These are phyloP conservation scores for Ecliptopera silaceata DNA, from an alignment of 2,888 invertebrate species.

Conservation along the genomic window DNA sequence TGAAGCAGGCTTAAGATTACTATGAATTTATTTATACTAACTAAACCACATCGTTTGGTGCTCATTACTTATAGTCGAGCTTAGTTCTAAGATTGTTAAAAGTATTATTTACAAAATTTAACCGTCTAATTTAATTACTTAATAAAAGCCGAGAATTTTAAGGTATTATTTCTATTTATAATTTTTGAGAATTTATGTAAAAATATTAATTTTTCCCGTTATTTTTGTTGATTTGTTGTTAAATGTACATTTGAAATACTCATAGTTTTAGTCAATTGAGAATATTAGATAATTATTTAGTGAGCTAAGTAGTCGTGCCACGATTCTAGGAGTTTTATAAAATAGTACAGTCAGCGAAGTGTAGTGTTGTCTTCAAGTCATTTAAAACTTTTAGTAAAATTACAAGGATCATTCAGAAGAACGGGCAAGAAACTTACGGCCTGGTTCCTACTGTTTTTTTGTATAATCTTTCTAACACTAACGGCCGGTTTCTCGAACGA, in stretches of 20 bases:
- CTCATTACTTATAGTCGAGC: slow-evolving; percentile 25
- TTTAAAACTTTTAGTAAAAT: too few relatives aligned
- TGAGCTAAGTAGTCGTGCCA: slow-evolving; percentile 8
- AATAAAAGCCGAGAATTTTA: not conserved
- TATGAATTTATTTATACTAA: not conserved
- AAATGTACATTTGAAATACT: slow-evolving; percentile 22
- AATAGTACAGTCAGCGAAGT: slow-evolving; percentile 7
- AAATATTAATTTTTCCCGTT: not conserved
- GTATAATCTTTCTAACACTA: too few relatives aligned
- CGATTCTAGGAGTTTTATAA: not conserved
- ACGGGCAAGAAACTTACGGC: too few relatives aligned
- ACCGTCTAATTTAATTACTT: not conserved
- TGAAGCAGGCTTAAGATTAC: slow-evolving; percentile 13
- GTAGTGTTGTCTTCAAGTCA: too few relatives aligned
- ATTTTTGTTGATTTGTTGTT: slow-evolving; percentile 13
- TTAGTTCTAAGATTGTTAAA: slow-evolving; percentile 17
- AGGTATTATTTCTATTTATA: not conserved
- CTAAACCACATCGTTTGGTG: slow-evolving; percentile 12
- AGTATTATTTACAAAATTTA: slow-evolving; percentile 11
- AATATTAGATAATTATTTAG: slow-evolving; percentile 5
- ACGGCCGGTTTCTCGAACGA: too few relatives aligned
- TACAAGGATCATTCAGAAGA: too few relatives aligned
- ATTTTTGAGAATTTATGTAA: not conserved
- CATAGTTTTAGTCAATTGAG: slow-evolving; percentile 15
- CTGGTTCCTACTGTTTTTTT: too few relatives aligned